A percentile compares a stretch with the other conserved stretches of the same genome.
Evolutionary conservation across 2,888 invertebrate species (phyloP).

Genomic region (Amiota mariae): DNA sequence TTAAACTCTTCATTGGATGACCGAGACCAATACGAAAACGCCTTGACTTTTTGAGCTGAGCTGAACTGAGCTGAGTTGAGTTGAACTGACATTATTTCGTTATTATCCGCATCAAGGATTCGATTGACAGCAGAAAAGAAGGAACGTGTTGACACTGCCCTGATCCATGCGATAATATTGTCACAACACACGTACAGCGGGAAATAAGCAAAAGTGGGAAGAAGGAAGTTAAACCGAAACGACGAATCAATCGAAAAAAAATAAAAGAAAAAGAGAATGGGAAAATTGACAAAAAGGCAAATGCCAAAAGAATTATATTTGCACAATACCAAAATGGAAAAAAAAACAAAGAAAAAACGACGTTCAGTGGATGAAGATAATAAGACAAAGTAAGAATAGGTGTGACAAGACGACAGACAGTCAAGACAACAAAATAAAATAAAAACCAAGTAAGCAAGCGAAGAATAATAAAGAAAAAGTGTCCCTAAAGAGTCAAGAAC

Average conservation of each 20-base stretch:
- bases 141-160: slow-evolving; percentile 61
- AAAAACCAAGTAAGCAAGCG: neutral
- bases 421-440: neutral
- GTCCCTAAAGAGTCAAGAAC: neutral
- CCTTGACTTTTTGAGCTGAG: slow-evolving; percentile 45
- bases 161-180: slow-evolving; percentile 63
- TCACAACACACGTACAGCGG: slow-evolving; percentile 50
- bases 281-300: neutral
- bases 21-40: slow-evolving; percentile 24
- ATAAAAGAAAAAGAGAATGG: neutral
- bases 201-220: slow-evolving; percentile 24
- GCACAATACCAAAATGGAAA: slow-evolving; percentile 2
- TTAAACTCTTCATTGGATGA: slow-evolving; percentile 47
- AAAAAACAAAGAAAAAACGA: neutral
- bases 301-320: slow-evolving; percentile 18
- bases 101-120: slow-evolving; percentile 66
- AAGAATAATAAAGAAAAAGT: slow-evolving; percentile 8
- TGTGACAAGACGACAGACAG: neutral
- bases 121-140: slow-evolving; percentile 57
- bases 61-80: slow-evolving; percentile 45
- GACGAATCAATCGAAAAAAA: neutral
- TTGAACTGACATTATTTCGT: slow-evolving; percentile 63
- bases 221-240: slow-evolving; percentile 14
- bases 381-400: neutral
- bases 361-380: no score